Base-by-base conservation (phyloP, 1,140 invertebrate genomes). In the Lasaia peninsularis region DNA sequence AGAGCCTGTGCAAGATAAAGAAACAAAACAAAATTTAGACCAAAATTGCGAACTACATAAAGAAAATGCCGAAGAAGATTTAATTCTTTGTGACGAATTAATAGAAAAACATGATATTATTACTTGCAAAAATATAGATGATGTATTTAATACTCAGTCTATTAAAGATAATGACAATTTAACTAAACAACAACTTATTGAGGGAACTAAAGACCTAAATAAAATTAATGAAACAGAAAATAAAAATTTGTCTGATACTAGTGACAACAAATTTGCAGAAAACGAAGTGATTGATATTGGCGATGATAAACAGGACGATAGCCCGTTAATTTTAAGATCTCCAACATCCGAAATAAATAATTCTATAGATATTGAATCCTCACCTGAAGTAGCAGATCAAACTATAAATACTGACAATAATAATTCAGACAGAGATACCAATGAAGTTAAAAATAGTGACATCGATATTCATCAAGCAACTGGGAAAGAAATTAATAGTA, bases 281-380 rank as follows among this genome's bases (percentile, higher is more conserved):
- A 44, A 35, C 48, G 60, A 62, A 40, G 14, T 69, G 2, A 62
- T 65, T 20, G 35, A 56, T 28, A 54, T 58, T n/a, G 8, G 10
- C 40, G 37, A 50, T 51, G 32, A 62, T n/a, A 56, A 53, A 28
- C 20, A 50, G 53, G 53, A 61, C 24, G 1, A 52, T 12, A 37
- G 4, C n/a, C 31, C 24, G 2, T 28, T 7, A 28, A 28, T 28
- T 28, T 28, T 28, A 56, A 7, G 32, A 40, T 12, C 34, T 12
- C 4, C 7, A 55, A 50, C 8, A 37, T 1, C 4, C 20, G 50
- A 16, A 52, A 12, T 2, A 44, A 21, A 11, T 14, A 35, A 37
- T 18, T 12, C 8, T 34, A 60, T 61, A 12, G 11, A 49, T 37
- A 14, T 28, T 9, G 37, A 31, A n/a, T 12, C 14, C 4, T 11